Evolutionary conservation across 2,113 vertebrate genomes (phyloP).

Genomic region (Tauraco erythrolophus): DNA sequence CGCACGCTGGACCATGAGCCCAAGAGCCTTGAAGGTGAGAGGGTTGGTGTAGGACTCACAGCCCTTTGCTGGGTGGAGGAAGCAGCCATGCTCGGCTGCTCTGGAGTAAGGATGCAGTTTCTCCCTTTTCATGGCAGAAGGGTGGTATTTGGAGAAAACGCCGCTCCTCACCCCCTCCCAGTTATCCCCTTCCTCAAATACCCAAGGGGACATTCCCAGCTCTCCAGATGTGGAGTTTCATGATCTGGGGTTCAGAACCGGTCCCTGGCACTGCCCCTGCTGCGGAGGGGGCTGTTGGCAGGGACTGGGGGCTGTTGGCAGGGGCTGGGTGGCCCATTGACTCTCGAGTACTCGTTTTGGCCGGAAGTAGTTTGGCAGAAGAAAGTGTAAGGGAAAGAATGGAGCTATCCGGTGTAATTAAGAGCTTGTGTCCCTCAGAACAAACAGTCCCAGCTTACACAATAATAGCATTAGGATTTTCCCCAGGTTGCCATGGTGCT

Average conservation of each 20-base stretch:
- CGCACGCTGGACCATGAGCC: conserved; percentile 91
- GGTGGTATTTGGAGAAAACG: not conserved
- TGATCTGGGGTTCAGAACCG: not conserved
- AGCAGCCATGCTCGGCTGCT: not conserved
- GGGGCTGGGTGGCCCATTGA: not conserved
- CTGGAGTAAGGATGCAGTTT: fast-evolving
- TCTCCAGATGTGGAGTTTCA: not conserved
- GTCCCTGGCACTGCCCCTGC: not conserved
- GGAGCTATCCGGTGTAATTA: conserved; percentile 73
- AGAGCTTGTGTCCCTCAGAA: conserved; percentile 73
- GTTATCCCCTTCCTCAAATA: not conserved
- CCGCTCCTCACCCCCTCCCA: not conserved
- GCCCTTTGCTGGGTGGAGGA: not conserved
- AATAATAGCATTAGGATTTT: conserved; percentile 73
- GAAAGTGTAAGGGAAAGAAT: conserved; percentile 51
- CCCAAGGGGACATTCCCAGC: not conserved
- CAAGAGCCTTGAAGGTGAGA: conserved; percentile 91
- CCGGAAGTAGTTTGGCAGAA: conserved; percentile 64
- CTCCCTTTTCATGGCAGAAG: not conserved
- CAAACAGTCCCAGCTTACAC: conserved; percentile 63
- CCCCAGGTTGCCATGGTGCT: conserved; percentile 70
- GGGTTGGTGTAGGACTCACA: not conserved
- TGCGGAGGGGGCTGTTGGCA: conserved; percentile 26
- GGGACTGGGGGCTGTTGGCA: conserved; percentile 44
- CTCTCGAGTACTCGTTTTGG: conserved; percentile 21